Percentiles rank a stretch among this genome's conserved stretches.
phyloP scores from a whole-genome alignment of 2,888 invertebrate species.

The Steinernema scapterisci region DNA sequence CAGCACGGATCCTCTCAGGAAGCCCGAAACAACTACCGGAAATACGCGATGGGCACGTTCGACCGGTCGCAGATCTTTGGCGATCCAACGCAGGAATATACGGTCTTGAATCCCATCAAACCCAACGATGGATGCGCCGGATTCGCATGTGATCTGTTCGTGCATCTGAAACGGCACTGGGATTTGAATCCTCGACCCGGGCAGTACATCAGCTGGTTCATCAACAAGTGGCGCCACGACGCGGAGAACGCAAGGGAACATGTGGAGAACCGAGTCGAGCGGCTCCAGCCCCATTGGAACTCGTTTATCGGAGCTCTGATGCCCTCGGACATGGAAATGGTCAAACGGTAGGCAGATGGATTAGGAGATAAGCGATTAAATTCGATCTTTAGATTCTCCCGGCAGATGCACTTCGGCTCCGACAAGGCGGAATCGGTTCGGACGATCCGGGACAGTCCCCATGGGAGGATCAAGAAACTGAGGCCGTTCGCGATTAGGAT shows the following conservation, averaged over 20 bases:
- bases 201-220: conserved; percentile 51
- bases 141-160: conserved; percentile 39
- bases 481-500: neutral
- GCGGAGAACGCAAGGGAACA: conserved; percentile 35
- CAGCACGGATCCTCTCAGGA: neutral
- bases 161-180: conserved; percentile 61
- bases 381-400: too few species aligned
- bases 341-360: conserved; percentile 33
- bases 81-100: conserved; percentile 21
- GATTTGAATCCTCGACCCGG: conserved; percentile 51
- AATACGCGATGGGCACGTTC: conserved; percentile 37
- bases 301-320: conserved; percentile 50
- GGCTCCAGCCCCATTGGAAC: conserved; percentile 55
- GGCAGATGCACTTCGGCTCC: neutral
- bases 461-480: conserved; percentile 21
- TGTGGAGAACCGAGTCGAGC: conserved; percentile 43
- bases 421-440: neutral
- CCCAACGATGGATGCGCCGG: conserved; percentile 44
- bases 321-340: conserved; percentile 49
- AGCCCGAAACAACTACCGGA: conserved; percentile 15
- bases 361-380: too few species aligned
- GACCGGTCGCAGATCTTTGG: conserved; percentile 35
- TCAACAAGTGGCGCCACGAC: conserved; percentile 39
- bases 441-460: neutral
- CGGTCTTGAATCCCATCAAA: conserved; percentile 22